phyloP scores from a whole-genome alignment of 2,888 invertebrate species.

The Pyrochroa serraticornis region DNA sequence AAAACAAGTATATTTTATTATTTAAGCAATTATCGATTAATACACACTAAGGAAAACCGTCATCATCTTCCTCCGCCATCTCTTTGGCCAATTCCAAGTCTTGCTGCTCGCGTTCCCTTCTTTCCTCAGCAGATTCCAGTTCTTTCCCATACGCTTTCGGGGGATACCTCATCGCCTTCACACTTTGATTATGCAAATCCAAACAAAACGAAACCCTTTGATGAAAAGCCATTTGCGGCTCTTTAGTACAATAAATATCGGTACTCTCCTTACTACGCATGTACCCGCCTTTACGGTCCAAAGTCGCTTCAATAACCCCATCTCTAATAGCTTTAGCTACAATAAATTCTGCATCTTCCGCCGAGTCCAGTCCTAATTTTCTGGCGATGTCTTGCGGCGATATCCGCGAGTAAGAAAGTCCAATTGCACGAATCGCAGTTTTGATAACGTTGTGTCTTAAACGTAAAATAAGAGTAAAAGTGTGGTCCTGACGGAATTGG shows the following conservation, averaged over 20 bases:
- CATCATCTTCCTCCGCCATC: slow-evolving; percentile 99
- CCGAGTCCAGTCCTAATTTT: slow-evolving; percentile 91
- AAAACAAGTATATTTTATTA: neutral
- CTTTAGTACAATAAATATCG: slow-evolving; percentile 95
- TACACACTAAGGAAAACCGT: slow-evolving; percentile 69
- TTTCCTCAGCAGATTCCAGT: slow-evolving; percentile 95
- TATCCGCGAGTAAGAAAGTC: slow-evolving; percentile 94
- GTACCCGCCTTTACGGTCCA: slow-evolving; percentile 94
- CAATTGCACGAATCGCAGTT: slow-evolving; percentile 95
- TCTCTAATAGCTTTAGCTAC: slow-evolving; percentile 98
- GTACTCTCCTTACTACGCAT: slow-evolving; percentile 98
- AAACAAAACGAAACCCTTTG: slow-evolving; percentile 97
- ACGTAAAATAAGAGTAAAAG: slow-evolving; percentile 93
- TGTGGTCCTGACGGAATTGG: slow-evolving; percentile 92
- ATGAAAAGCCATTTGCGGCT: slow-evolving; percentile 95
- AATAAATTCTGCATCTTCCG: slow-evolving; percentile 98
- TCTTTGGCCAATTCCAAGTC: slow-evolving; percentile 99
- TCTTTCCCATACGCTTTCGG: slow-evolving; percentile 99
- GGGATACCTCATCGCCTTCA: slow-evolving; percentile 99
- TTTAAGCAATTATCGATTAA: neutral
- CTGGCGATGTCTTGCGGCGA: slow-evolving; percentile 93
- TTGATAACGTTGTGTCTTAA: slow-evolving; percentile 98
- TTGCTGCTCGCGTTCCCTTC: slow-evolving; percentile 95
- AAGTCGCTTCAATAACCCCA: slow-evolving; percentile 96
- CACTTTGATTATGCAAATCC: slow-evolving; percentile 97